These are phyloP conservation scores for Elysia chlorotica DNA, from an alignment of 1,140 invertebrate species.

Conservation along the genomic window DNA sequence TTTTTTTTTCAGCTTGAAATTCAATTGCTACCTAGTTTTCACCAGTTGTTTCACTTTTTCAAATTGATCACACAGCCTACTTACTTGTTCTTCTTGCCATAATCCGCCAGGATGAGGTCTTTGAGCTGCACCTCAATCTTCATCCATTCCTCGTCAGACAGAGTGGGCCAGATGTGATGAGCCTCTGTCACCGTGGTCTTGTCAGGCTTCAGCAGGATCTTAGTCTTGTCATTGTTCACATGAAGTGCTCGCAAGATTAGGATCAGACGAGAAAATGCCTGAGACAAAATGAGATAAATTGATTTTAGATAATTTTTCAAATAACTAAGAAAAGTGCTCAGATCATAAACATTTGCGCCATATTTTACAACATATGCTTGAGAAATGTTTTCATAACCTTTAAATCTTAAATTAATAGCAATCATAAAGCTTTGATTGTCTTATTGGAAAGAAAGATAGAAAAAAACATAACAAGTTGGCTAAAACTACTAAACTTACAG, in stretches of 20 bases:
- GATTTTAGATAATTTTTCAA: too few species aligned
- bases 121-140: conserved; percentile 96
- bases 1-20: too few species aligned
- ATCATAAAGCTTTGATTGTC: too few species aligned
- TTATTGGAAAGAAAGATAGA: too few species aligned
- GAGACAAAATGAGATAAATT: too few species aligned
- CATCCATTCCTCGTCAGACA: conserved; percentile 99
- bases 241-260: conserved; percentile 95
- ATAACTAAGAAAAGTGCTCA: too few species aligned
- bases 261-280: conserved; percentile 96
- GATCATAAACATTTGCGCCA: too few species aligned
- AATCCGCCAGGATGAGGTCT: conserved; percentile 97
- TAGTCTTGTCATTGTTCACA: conserved; percentile 98
- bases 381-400: too few species aligned
- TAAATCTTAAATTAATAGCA: too few species aligned
- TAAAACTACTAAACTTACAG: conserved; percentile 52
- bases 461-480: too few species aligned
- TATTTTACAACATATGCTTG: too few species aligned
- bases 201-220: conserved; percentile 97
- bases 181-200: conserved; percentile 98
- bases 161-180: conserved; percentile 99
- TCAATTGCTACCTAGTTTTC: neutral
- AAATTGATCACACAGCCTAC: conserved; percentile 38
- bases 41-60: neutral
- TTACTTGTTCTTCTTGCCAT: conserved; percentile 99